Base-by-base conservation (phyloP, 2,888 invertebrate species). In the Leucophora obtusa region DNA sequence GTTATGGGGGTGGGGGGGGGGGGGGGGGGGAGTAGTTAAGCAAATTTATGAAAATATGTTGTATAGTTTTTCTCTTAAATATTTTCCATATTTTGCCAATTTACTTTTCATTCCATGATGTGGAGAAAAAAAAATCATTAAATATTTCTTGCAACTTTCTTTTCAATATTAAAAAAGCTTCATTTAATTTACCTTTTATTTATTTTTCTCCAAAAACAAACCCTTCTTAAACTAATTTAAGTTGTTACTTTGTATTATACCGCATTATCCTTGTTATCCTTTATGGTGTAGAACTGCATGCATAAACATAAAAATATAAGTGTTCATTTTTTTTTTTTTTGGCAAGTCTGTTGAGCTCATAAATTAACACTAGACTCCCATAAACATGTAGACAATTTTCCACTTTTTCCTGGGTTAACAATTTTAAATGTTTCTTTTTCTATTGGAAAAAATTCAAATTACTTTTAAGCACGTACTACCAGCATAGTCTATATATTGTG, bases 401-500 rank as follows among this genome's bases (percentile, higher is more conserved):
- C 43, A 47, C 43, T n/a, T 47, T n/a, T 47, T 47, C 43, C 43
- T 47, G n/a, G 11, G 38, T 38, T 38, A 28, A 38, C 38, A 14
- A 38, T 38, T 47, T 47, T 47, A 47, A 47, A 47, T 47, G 43
- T 47, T 47, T 47, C 11, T 38, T 47, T n/a, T n/a, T 14, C 43
- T 47, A 47, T 53, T 78, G 65, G 51, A 47, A 71, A 60, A 77
- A 81, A 81, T 77, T 73, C 63, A 75, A 79, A 75, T 65, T 43
- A 75, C 72, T 72, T 75, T 75, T 60, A 54, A 68, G 54, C 75
- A 75, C 74, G 79, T 82, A 69, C 68, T 21, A 59, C 51, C 69
- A 80, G 2, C 24, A 63, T 24, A 17, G 50, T 58, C 50, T 69
- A 21, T 47, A 28, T 28, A 28, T 4, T 28, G 28, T 28, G 28